Evolutionary conservation across 2,797 vertebrate species (phyloP).

Genomic region (Aplochiton taeniatus): DNA sequence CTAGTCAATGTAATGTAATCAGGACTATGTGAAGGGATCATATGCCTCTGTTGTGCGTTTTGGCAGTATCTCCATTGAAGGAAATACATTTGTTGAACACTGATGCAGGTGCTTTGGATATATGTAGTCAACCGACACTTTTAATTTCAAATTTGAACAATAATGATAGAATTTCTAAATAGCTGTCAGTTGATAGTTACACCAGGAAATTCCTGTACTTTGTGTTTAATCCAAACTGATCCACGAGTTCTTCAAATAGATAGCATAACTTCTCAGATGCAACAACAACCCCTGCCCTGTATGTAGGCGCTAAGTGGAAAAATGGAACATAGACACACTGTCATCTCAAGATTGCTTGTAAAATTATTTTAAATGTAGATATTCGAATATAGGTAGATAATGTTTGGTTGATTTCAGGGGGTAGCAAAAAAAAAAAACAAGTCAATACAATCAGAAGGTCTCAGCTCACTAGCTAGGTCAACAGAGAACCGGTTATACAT

Average conservation of each 20-base stretch:
- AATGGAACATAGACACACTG: constrained; percentile 48
- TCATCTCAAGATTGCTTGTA: constrained; percentile 62
- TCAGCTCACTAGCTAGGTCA: constrained; percentile 71
- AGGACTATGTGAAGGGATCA: too few relatives aligned
- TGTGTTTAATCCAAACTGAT: constrained; percentile 40
- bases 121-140: constrained; percentile 67
- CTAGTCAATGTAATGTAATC: too few relatives aligned
- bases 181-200: constrained; percentile 58
- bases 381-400: constrained; percentile 73
- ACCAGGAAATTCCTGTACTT: constrained; percentile 48
- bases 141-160: constrained; percentile 67
- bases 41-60: neutral
- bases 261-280: constrained; percentile 49
- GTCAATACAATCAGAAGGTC: constrained; percentile 77
- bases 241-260: constrained; percentile 49
- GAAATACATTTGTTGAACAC: constrained; percentile 2
- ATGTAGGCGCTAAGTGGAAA: constrained; percentile 54
- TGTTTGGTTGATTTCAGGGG: constrained; percentile 69
- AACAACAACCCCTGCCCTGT: constrained; percentile 39
- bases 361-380: constrained; percentile 71
- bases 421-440: constrained; percentile 57
- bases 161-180: constrained; percentile 60
- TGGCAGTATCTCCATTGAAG: neutral
- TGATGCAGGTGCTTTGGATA: constrained; percentile 51
- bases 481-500: constrained; percentile 69